Evolutionary conservation across 2,888 invertebrate genomes (phyloP), one percentile per base, ranked within the genome.

Genomic region (Pollenia labialis): DNA sequence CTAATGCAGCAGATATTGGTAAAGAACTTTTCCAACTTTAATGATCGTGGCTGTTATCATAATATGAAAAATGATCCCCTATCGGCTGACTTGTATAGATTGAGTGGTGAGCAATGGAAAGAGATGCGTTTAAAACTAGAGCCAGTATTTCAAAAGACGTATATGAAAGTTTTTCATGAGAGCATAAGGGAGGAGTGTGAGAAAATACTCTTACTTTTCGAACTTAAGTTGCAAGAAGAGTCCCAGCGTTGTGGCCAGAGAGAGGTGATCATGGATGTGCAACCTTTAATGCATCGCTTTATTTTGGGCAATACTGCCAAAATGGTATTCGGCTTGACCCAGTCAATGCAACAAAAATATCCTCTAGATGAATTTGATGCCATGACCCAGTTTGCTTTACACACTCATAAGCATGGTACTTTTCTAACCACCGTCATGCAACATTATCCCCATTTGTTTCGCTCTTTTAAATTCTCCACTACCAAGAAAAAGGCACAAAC

Each of bases 61-160:
- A 93, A 93, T 77, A 90, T 90, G 56, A 90, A 91, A 23, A 89
- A 90, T 48, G 94, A 94, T 89, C 94, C 94, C 0, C 69, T 94
- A 50, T 93, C 93, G 0, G 93, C 90, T 0, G 93, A 94, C 89
- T 85, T 94, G 16, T 93, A 94, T 62, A 91, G 91, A 4, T 82
- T 93, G 88, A 92, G 94, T 54, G 93, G 93, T 44, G 89, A 90
- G 8, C 90, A 90, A 69, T 94, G 94, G 94, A 92, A 92, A 86
- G 92, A 91, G 54, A 89, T 94, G 89, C 91, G 94, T n/a, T 89
- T 91, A 42, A 93, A 93, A 84, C 72, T 94, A 48, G 91, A 93
- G 62, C 92, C 93, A 42, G 90, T 91, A 1, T 92, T 94, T 56
- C 91, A 91, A 7, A 89, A 90, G 0, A 91, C 92, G 12, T 91